A percentile compares a stretch with the other conserved stretches of the same genome.
phyloP scores from a whole-genome alignment of 2,888 invertebrate genomes.

The Acheta domesticus region DNA sequence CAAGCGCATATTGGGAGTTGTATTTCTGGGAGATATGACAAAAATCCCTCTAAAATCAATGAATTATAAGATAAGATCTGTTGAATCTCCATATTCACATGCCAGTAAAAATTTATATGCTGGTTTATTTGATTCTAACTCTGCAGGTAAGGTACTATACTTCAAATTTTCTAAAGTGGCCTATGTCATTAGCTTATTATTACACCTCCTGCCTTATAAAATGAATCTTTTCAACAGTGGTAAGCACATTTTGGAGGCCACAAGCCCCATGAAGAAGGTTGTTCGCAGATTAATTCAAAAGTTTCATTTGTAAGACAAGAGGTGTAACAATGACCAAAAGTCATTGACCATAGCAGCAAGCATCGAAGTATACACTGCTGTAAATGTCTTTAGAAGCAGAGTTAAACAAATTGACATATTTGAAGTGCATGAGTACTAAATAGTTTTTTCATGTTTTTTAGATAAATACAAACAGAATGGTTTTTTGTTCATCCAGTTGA shows the following conservation, averaged over 20 bases:
- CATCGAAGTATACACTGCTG: not conserved
- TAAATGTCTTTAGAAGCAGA: not conserved
- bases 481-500: conserved; percentile 39
- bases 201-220: too few relatives aligned
- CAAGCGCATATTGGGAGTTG: conserved; percentile 2
- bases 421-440: not conserved
- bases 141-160: not conserved
- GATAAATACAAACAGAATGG: conserved; percentile 38
- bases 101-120: not conserved
- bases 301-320: too few relatives aligned
- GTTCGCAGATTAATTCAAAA: too few relatives aligned
- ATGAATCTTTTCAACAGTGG: too few relatives aligned
- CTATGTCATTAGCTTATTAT: too few relatives aligned
- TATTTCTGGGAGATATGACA: not conserved
- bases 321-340: too few relatives aligned
- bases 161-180: not conserved
- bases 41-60: not conserved
- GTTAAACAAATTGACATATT: not conserved
- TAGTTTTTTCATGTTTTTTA: conserved; percentile 23
- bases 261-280: too few relatives aligned
- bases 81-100: not conserved
- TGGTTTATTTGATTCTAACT: not conserved
- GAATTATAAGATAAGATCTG: conserved; percentile 23
- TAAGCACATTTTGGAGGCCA: too few relatives aligned
- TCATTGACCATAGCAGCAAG: not conserved